Evolutionary conservation across 2,797 vertebrate species (phyloP), one percentile per base, ranked within the genome.

Genomic region (Pelodytes ibericus): DNA sequence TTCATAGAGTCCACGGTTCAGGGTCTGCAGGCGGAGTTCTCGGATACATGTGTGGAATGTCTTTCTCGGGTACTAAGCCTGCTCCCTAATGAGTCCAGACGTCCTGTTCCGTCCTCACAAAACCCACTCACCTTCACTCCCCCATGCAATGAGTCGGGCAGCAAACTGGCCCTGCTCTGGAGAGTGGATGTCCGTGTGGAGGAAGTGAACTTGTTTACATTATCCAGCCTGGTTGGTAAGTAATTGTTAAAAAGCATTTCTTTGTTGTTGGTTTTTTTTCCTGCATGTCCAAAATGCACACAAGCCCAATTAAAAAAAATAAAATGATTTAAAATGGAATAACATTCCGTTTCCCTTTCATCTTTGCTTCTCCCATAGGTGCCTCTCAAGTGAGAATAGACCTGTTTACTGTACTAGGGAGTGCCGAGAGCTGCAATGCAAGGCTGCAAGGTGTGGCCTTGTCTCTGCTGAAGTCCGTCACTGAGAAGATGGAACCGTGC

Each of bases 11-110:
- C 94, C 84, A 93, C 88, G 63, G 91, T 99, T 78, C 95, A 92
- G 49, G 96, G 96, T 15, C 83, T 99, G 77, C 97, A 99, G 81
- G 84, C 96, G 85, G 98, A 99, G 88, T 89, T 95, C 0, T 99
- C 97, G 0, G 98, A 99, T 57, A 96, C 95, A 33, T 97, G 96
- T 80, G 87, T 93, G 2, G 89, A 96, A 68, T 99, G 96, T 86
- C 89, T 99, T 66, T 95, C 96, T 80, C 94, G 96, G 57, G 84
- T 99, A 62, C 85, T 98, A 73, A 90, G 90, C 18, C 83, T 97
- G 41, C 85, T 96, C 8, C 56, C 84, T 77, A 24, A 75, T 81
- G 64, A 82, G 79, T 68, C 71, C 1, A 0, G 68, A 0, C 7
- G 64, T 70, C 26, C 49, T 33, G 0, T 29, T 2, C 70, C 5